These are phyloP conservation scores for Halcyon leucocephala DNA, from an alignment of 2,797 vertebrate species.

Conservation along the genomic window DNA sequence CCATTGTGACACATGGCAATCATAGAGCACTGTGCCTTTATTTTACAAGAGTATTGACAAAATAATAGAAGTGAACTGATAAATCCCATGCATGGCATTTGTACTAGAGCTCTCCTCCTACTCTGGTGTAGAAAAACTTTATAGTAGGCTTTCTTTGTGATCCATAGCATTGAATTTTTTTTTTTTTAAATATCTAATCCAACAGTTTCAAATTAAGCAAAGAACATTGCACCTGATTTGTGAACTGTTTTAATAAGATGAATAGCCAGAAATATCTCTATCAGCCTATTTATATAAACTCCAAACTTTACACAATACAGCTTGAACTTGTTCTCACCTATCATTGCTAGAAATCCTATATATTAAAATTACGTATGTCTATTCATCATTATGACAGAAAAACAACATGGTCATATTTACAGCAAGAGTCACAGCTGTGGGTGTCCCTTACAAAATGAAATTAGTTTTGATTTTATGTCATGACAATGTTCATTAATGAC, in stretches of 20 bases:
- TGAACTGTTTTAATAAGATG: neutral
- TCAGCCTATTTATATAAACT: neutral
- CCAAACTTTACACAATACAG: neutral
- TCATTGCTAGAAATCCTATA: neutral
- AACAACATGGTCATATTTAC: constrained; percentile 73
- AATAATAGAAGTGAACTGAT: neutral
- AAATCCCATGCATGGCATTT: neutral
- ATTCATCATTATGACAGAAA: constrained; percentile 58
- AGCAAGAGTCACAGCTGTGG: constrained; percentile 72
- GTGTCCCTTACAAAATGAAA: constrained; percentile 71
- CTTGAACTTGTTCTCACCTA: neutral
- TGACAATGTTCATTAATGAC: constrained; percentile 70
- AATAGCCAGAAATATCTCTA: neutral
- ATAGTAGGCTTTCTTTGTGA: neutral
- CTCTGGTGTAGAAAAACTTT: neutral
- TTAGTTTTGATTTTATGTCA: constrained; percentile 82
- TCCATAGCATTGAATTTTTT: neutral
- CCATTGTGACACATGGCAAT: neutral
- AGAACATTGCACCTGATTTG: neutral
- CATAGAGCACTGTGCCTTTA: neutral
- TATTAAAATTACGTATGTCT: constrained; percentile 46
- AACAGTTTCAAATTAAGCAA: neutral
- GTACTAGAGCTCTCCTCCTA: neutral
- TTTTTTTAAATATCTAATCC: neutral
- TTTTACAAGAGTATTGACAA: neutral